Evolutionary conservation across 2,113 vertebrate species (phyloP).

Genomic region (Irena cyanogastra): DNA sequence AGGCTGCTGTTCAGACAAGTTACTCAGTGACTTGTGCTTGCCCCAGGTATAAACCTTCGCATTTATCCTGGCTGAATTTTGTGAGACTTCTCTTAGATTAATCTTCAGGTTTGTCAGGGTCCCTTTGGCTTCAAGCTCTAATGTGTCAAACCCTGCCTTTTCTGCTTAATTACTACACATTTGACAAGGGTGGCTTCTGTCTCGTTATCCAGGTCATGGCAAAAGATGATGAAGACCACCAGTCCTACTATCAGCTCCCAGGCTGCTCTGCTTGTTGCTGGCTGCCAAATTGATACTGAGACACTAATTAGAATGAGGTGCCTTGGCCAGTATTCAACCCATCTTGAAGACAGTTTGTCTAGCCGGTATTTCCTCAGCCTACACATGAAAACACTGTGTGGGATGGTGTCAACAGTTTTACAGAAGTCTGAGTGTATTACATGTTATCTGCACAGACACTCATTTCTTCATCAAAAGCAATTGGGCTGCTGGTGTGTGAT

Average conservation of each 20-base stretch:
- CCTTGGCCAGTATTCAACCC: background rate
- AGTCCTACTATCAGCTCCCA: background rate
- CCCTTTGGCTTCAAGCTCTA: background rate
- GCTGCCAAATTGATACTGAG: background rate
- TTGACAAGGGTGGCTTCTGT: background rate
- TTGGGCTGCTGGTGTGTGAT: background rate
- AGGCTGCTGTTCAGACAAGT: background rate
- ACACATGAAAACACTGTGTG: background rate
- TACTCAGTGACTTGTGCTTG: background rate
- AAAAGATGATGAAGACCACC: background rate
- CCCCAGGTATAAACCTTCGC: background rate
- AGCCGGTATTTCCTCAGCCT: background rate
- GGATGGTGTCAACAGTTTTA: background rate
- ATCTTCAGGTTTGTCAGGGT: background rate
- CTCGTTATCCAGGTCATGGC: background rate
- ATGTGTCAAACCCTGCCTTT: background rate
- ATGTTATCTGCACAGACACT: background rate
- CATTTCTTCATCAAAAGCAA: background rate
- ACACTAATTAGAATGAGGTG: background rate
- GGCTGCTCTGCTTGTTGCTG: background rate
- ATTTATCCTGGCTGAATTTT: background rate
- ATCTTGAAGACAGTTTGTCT: conserved; percentile 3
- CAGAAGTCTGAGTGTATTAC: background rate
- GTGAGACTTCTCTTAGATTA: background rate
- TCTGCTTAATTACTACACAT: background rate